Evolutionary conservation across 1,140 invertebrate genomes (phyloP).

Genomic region (Eulimnadia texana): DNA sequence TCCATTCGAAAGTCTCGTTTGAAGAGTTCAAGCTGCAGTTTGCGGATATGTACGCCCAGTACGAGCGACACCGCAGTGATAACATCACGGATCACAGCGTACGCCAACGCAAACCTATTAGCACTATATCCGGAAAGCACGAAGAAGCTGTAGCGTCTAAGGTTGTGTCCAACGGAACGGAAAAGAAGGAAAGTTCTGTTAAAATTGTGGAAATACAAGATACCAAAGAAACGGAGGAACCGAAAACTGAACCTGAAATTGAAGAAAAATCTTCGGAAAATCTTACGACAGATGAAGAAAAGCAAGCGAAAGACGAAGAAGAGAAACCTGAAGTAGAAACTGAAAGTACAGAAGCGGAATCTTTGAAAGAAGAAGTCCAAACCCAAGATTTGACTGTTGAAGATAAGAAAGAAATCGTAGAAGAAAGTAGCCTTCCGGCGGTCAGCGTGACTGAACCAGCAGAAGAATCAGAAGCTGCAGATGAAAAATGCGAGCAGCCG

Average conservation of each 20-base stretch:
- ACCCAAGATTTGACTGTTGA: background rate
- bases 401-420: slow-evolving; percentile 3
- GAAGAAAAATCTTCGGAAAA: slow-evolving; percentile 6
- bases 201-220: background rate
- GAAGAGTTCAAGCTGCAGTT: slow-evolving; percentile 93
- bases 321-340: slow-evolving; percentile 6
- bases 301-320: slow-evolving; percentile 10
- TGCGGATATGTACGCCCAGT: slow-evolving; percentile 94
- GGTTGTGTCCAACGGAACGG: slow-evolving; percentile 7
- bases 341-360: slow-evolving; percentile 10
- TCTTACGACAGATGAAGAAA: background rate
- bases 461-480: slow-evolving; percentile 2
- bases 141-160: slow-evolving; percentile 5
- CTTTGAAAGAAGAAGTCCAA: slow-evolving; percentile 4
- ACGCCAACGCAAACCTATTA: slow-evolving; percentile 78
- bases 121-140: slow-evolving; percentile 78
- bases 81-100: slow-evolving; percentile 88
- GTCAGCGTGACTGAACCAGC: slow-evolving; percentile 16
- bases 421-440: slow-evolving; percentile 11
- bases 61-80: slow-evolving; percentile 80
- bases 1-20: slow-evolving; percentile 96
- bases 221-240: slow-evolving; percentile 7
- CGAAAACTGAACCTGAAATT: background rate
- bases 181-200: slow-evolving; percentile 18
- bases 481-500: slow-evolving; percentile 10